A percentile compares a stretch with the other conserved stretches of the same genome.
Conservation (phyloP, 2,797 vertebrate species). For the Anolis apletophallus region DNA sequence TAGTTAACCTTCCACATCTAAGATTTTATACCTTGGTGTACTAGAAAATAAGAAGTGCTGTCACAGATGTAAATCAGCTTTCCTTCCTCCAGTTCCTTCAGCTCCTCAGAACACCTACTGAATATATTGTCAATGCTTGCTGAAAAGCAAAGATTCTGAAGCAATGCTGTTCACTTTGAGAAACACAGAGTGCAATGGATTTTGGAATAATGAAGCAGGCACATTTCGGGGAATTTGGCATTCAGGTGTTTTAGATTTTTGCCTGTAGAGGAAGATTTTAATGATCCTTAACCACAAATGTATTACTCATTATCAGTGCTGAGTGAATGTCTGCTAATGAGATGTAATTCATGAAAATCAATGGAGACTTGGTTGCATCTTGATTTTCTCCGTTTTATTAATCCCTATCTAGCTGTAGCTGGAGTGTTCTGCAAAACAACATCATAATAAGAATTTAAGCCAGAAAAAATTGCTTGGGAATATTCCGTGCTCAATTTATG, state of each 20-base stretch:
- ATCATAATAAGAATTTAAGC: not conserved
- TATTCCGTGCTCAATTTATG: not conserved
- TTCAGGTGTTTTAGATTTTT: not conserved
- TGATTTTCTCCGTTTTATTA: not conserved
- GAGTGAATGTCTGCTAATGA: slow-evolving; percentile 14
- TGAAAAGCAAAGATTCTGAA: slow-evolving; percentile 23
- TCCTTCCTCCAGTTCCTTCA: not conserved
- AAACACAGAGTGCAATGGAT: not conserved
- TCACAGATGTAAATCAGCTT: slow-evolving; percentile 7
- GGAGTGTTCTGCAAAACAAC: not conserved
- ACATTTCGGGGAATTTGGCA: not conserved
- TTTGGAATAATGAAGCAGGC: slow-evolving; percentile 9
- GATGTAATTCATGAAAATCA: slow-evolving; percentile 2
- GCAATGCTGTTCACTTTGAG: slow-evolving; percentile 5
- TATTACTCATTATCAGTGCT: not conserved
- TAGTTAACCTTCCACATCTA: slow-evolving; percentile 2
- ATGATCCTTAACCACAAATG: not conserved
- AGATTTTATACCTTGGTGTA: slow-evolving; percentile 6
- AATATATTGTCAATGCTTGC: not conserved
- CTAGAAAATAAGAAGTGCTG: slow-evolving; percentile 27
- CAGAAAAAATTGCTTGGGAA: not conserved
- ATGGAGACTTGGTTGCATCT: not conserved
- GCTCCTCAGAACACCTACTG: slow-evolving; percentile 1
- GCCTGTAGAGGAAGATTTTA: not conserved
- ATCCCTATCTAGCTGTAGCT: not conserved